Conservation (phyloP, 2,113 vertebrate genomes). For the Mormyrus iriodes region DNA sequence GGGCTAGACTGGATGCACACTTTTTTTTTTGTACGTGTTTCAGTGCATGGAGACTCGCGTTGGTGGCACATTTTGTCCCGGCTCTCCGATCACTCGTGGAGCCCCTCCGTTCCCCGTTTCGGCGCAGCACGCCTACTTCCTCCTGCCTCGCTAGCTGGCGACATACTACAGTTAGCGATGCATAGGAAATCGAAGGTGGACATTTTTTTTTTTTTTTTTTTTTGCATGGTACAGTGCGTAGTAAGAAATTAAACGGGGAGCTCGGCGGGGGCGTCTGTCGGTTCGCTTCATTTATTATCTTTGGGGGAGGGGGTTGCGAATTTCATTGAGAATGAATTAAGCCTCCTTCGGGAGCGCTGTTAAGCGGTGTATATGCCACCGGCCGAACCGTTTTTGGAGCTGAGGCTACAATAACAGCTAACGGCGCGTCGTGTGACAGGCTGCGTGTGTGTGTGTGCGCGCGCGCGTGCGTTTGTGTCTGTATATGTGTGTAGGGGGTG, state of each 20-base stretch:
- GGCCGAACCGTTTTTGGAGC: not conserved
- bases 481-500: not conserved
- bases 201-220: conserved; percentile 61
- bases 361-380: not conserved
- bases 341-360: not conserved
- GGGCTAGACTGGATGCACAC: not conserved
- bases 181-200: conserved; percentile 71
- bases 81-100: conserved; percentile 1
- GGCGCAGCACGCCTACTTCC: conserved; percentile 23
- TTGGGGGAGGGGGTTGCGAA: not conserved
- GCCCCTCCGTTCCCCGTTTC: not conserved
- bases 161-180: conserved; percentile 53
- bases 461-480: not conserved
- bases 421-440: conserved; percentile 13
- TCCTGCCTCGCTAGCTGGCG: conserved; percentile 2
- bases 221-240: conserved; percentile 57
- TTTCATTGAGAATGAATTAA: not conserved
- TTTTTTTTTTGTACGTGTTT: not conserved
- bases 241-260: conserved; percentile 37
- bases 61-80: not conserved
- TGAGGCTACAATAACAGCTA: conserved; percentile 9
- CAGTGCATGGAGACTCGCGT: not conserved
- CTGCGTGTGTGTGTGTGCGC: not conserved
- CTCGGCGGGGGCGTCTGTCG: conserved; percentile 1
- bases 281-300: not conserved